Conservation (phyloP, 2,797 vertebrate genomes). For the Sebastes taczanowskii region DNA sequence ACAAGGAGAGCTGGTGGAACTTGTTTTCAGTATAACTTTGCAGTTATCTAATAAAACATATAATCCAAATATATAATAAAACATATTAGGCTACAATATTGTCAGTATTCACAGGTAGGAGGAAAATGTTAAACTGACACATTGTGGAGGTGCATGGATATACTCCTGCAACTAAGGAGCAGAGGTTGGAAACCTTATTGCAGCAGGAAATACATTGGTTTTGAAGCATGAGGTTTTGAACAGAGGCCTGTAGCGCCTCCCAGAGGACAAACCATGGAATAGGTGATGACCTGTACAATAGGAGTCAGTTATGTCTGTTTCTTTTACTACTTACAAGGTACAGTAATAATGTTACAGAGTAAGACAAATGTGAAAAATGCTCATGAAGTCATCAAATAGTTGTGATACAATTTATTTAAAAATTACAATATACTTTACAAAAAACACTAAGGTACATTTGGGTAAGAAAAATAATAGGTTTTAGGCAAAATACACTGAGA, state of each 20-base stretch:
- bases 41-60: no score
- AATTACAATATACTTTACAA: not conserved
- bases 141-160: not conserved
- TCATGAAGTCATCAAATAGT: not conserved
- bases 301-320: not conserved
- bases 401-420: not conserved
- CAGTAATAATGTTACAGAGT: not conserved
- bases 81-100: not conserved
- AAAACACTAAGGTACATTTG: not conserved
- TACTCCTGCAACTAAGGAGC: not conserved
- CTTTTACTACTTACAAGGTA: not conserved
- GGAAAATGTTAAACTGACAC: not conserved
- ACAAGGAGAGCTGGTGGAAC: not conserved
- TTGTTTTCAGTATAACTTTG: not conserved
- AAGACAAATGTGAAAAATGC: not conserved
- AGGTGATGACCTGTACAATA: not conserved
- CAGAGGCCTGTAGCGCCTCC: slow-evolving; percentile 16
- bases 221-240: not conserved
- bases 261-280: not conserved
- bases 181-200: not conserved
- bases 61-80: not conserved
- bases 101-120: not conserved
- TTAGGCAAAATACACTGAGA: not conserved
- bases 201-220: not conserved
- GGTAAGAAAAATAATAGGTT: not conserved